phyloP scores from a whole-genome alignment of 35 echinoderm and acorn worm species.

The Antedon bifida region DNA sequence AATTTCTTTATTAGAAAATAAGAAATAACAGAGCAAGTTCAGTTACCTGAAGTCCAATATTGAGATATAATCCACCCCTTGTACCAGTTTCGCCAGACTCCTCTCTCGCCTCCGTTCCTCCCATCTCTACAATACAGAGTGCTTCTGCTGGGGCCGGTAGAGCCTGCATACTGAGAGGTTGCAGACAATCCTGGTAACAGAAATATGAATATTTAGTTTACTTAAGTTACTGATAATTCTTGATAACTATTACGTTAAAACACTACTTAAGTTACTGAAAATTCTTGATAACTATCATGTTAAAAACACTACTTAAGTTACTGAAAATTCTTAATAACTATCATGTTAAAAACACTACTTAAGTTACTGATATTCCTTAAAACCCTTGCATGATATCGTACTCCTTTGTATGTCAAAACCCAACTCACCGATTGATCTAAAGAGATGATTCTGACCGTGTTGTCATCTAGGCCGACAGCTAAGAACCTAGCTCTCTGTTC shows the following conservation, averaged over 20 bases:
- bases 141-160: conserved; percentile 80
- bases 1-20: no score
- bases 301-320: no score
- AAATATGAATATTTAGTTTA: not conserved
- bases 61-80: conserved; percentile 79
- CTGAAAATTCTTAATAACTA: no score
- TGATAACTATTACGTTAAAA: no score
- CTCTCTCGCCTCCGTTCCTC: conserved; percentile 56
- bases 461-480: conserved; percentile 89
- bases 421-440: conserved; percentile 88
- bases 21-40: no score
- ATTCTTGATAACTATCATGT: not conserved
- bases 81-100: conserved; percentile 41
- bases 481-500: conserved; percentile 91
- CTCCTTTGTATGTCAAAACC: no score
- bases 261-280: no score
- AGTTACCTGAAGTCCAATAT: conserved; percentile 94
- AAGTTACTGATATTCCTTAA: no score
- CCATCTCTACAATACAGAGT: conserved; percentile 97
- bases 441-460: conserved; percentile 96
- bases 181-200: conserved; percentile 54
- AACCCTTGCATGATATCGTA: no score
- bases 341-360: no score
- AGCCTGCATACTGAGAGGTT: conserved; percentile 97
- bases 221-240: not conserved